Conservation (phyloP, 2,113 vertebrate genomes). For the Cyprinodon variegatus region DNA sequence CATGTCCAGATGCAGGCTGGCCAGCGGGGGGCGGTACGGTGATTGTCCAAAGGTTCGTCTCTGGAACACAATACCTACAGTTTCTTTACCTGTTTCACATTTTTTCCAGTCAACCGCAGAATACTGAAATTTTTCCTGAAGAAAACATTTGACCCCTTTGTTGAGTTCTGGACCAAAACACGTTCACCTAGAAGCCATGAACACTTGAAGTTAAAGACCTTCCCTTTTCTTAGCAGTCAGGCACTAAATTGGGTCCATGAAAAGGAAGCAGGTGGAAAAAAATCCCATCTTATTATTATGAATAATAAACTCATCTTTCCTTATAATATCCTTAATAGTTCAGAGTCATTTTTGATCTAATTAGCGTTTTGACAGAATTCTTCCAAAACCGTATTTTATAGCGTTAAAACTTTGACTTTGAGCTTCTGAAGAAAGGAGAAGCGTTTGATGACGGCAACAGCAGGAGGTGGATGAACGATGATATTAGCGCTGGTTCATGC, state of each 20-base stretch:
- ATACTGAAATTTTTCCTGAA: too few species aligned
- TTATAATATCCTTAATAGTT: neutral
- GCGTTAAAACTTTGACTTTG: neutral
- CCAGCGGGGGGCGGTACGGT: too few species aligned
- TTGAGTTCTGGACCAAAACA: neutral
- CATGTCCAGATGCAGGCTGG: neutral
- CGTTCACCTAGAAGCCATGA: neutral
- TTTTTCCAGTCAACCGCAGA: neutral
- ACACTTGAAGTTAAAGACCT: neutral
- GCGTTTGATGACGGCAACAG: neutral
- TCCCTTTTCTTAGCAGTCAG: neutral
- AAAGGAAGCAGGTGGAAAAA: neutral
- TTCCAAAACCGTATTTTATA: neutral
- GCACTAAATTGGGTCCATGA: neutral
- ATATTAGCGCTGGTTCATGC: neutral
- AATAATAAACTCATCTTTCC: neutral
- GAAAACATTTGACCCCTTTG: neutral
- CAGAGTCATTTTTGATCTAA: neutral
- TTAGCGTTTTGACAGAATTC: neutral
- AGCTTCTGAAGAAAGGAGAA: neutral
- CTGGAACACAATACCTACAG: neutral
- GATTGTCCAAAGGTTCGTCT: neutral
- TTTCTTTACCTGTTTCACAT: neutral
- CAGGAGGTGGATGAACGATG: neutral
- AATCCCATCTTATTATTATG: neutral